Percentiles rank a stretch among this genome's conserved stretches.
Evolutionary conservation across 1,140 invertebrate genomes (phyloP).

Genomic region (Meloidogyne floridensis): DNA sequence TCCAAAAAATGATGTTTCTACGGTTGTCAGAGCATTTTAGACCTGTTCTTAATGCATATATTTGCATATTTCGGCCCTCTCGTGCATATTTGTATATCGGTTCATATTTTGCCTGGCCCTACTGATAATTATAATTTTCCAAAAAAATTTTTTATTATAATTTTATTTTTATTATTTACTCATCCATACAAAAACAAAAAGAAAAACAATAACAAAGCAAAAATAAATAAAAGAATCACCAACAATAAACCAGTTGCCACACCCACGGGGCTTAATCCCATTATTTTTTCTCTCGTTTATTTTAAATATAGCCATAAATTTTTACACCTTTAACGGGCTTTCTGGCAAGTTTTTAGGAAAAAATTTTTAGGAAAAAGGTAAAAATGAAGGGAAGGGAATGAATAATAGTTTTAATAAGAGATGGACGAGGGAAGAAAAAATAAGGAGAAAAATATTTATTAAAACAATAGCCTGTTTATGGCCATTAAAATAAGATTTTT

Average conservation of each 20-base stretch:
- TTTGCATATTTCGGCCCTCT: too few species aligned
- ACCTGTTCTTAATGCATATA: too few species aligned
- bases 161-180: not conserved
- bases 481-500: too few species aligned
- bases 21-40: too few species aligned
- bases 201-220: constrained; percentile 5
- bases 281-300: not conserved
- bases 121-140: too few species aligned
- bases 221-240: not conserved
- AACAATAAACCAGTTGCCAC: not conserved
- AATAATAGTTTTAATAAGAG: not conserved
- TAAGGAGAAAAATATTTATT: too few species aligned
- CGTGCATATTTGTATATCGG: too few species aligned
- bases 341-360: not conserved
- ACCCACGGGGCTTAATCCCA: constrained; percentile 1
- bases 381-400: not conserved
- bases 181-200: not conserved
- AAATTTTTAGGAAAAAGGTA: not conserved
- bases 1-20: too few species aligned
- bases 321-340: not conserved
- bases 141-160: not conserved
- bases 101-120: too few species aligned
- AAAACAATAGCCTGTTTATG: too few species aligned
- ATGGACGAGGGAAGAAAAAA: too few species aligned
- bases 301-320: not conserved